Evolutionary conservation across 2,797 vertebrate species (phyloP), one percentile per base, ranked within the genome.

Genomic region (Petrocephalus schoutedeni): DNA sequence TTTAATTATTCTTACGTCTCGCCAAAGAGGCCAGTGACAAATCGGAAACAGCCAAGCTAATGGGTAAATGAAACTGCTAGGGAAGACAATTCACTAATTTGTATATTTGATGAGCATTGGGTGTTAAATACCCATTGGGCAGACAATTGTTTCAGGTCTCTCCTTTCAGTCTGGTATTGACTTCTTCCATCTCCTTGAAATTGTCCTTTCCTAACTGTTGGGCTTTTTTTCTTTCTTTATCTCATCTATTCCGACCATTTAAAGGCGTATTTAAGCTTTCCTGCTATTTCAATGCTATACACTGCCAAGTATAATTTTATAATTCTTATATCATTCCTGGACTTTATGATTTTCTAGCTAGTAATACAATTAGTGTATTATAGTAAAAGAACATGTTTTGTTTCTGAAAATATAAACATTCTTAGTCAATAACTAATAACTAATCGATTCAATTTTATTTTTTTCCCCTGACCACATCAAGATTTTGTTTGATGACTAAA

Each of bases 91-190:
- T n/a, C 21, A 36, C 54, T 86, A 36, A 58, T 86, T 57, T 86
- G 54, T 58, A 86, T 86, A 86, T 86, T 85, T 86, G 84, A 86
- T 86, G 84, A 86, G 84, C 32, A 10, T 59, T 14, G 32, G 84
- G 84, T 86, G 84, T 86, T 86, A 86, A 86, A 41, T 86, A n/a
- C 54, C 28, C 56, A 10, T 58, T 59, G 54, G 84, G 84, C 84
- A 83, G 80, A 83, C 80, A 83, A 12, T 54, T 14, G 45, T 28
- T 54, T 54, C 9, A 23, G 80, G 49, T 83, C 80, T 86, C 84
- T 56, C 16, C 23, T 86, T 86, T 86, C 84, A 41, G 54, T 32
- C 53, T 58, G 54, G 54, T 85, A 36, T 85, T 85, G 54, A 56
- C 84, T 58, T 41, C 54, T 85, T 9, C 12, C 28, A 36, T 58